Conservation (phyloP, 2,888 invertebrate genomes). For the Tipula vernalis region DNA sequence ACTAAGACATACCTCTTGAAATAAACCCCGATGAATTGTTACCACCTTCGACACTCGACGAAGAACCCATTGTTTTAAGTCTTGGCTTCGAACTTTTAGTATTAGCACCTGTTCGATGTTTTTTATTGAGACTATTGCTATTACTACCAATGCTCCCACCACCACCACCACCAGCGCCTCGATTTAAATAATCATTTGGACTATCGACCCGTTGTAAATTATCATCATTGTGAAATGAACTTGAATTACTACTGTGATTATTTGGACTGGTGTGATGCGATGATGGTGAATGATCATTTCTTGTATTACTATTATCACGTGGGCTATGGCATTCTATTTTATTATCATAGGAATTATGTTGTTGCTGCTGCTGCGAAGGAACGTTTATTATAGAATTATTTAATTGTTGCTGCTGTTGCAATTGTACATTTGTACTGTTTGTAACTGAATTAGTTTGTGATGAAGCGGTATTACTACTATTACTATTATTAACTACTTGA, state of each 20-base stretch:
- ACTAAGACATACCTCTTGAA: constrained; percentile 38
- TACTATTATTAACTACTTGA: constrained; percentile 13
- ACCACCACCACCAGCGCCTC: constrained; percentile 17
- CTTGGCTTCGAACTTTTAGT: constrained; percentile 34
- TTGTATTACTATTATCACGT: constrained; percentile 21
- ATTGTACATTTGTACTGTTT: constrained; percentile 12
- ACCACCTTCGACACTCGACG: constrained; percentile 38
- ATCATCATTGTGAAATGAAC: constrained; percentile 12
- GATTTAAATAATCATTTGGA: constrained; percentile 17
- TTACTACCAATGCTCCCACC: constrained; percentile 9
- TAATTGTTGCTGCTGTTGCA: constrained; percentile 16
- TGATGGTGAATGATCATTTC: constrained; percentile 14
- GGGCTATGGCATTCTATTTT: constrained; percentile 25
- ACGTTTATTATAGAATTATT: constrained; percentile 14
- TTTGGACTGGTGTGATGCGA: constrained; percentile 20
- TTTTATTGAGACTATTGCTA: constrained; percentile 21
- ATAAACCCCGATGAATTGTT: constrained; percentile 42
- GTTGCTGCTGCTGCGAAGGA: constrained; percentile 15
- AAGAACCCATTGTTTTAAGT: constrained; percentile 33
- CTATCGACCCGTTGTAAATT: constrained; percentile 18
- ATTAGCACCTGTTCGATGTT: constrained; percentile 33
- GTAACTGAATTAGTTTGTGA: constrained; percentile 9
- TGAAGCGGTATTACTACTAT: constrained; percentile 5
- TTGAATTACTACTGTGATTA: constrained; percentile 21
- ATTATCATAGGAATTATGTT: constrained; percentile 23